Evolutionary conservation across 2,888 invertebrate genomes (phyloP).

Genomic region (Acronicta alni): DNA sequence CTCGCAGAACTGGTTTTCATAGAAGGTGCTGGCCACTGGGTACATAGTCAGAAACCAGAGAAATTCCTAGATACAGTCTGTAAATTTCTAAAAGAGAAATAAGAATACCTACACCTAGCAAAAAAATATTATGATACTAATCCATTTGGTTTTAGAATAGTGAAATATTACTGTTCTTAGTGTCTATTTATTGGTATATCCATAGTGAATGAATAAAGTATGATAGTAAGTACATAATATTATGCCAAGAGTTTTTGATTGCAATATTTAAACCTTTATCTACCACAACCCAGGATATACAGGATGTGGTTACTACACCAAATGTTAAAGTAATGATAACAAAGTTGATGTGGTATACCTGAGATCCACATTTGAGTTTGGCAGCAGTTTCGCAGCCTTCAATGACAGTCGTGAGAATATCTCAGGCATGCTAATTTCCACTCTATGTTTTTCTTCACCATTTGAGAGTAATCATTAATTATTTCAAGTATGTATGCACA

Average conservation of each 20-base stretch:
- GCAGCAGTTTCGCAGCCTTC: too few species aligned
- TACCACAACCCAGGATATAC: neutral
- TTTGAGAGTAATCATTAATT: too few species aligned
- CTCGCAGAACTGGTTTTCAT: slow-evolving; percentile 92
- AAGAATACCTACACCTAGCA: slow-evolving; percentile 41
- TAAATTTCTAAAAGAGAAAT: slow-evolving; percentile 90
- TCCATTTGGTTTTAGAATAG: slow-evolving; percentile 50
- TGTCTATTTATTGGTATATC: slow-evolving; percentile 45
- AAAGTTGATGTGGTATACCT: too few species aligned
- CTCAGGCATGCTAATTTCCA: too few species aligned
- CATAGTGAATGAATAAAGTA: slow-evolving; percentile 36
- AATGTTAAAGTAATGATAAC: neutral
- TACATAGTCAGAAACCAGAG: slow-evolving; percentile 96
- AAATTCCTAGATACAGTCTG: slow-evolving; percentile 92
- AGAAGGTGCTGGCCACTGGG: slow-evolving; percentile 96
- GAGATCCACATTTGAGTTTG: too few species aligned
- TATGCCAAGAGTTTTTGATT: slow-evolving; percentile 9
- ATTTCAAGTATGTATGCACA: too few species aligned
- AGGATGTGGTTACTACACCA: neutral
- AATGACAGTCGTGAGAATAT: too few species aligned
- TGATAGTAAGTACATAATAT: slow-evolving; percentile 20
- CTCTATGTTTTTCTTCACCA: too few species aligned
- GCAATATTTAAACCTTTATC: neutral
- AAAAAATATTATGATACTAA: slow-evolving; percentile 59
- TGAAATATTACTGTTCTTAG: slow-evolving; percentile 46